Base-by-base conservation (phyloP, 2,113 vertebrate genomes). In the Spea multiplicata region DNA sequence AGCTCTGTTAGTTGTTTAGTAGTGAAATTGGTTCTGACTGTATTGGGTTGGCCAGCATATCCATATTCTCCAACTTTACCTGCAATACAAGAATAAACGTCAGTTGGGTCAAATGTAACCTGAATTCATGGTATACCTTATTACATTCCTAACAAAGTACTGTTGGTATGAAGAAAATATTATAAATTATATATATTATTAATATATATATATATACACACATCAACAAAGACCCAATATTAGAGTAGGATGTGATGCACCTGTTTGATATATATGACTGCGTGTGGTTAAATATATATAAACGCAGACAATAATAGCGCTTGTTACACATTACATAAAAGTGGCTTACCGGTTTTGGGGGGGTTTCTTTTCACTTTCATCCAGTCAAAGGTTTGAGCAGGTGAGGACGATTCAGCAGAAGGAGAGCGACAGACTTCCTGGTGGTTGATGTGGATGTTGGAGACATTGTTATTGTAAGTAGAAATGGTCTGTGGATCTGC, bases 311-410 rank as follows among this genome's bases (percentile, higher is more conserved):
- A 30, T 30, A 30, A 2, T 30, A 30, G 30, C 30, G 30, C 30
- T 30, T 30, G 30, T 30, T 30, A 30, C 30, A 30, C 30, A 30
- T 30, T 30, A 30, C 30, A 30, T 30, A 59, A 5, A 13, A 59
- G 55, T 59, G 50, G 92, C 92, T 91, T 85, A 99, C 97, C 97
- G 94, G 96, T 99, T 89, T 99, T 99, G 57, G 97, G 97, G 73
- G 97, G 97, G 61, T 99, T 99, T 87, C 97, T 92, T 88, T 98
- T 99, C 47, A 99, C 97, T 91, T 97, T 99, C 97, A 99, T 99
- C 97, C 97, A 99, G 91, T 98, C 97, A 88, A 99, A 99, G 65
- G 97, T 99, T 84, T 98, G 97, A 5, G 95, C 91, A 65, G 93
- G 91, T 66, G 95, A 88, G 12, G 93, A 91, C 5, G 93, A 90